phyloP scores from a whole-genome alignment of 1,140 invertebrate species.

The Daktulosphaira vitifoliae region DNA sequence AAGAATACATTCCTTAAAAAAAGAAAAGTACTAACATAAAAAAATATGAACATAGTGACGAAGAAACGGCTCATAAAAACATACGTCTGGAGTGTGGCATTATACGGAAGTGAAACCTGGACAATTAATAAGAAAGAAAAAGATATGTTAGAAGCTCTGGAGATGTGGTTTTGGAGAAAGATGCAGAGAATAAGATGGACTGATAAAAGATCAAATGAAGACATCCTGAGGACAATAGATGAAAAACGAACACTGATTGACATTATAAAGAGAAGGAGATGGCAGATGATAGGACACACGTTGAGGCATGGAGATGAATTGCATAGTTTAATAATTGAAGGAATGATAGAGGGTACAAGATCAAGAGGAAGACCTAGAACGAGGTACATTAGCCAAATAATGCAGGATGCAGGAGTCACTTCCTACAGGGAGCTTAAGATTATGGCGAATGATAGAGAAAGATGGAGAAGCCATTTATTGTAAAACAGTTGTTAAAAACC shows the following conservation, averaged over 20 bases:
- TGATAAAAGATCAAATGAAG: background rate
- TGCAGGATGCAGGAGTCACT: constrained; percentile 10
- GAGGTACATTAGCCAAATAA: background rate
- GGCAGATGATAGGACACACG: constrained; percentile 4
- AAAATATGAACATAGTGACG: background rate
- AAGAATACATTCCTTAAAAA: constrained; percentile 8
- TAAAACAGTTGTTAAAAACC: constrained; percentile 6
- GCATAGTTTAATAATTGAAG: background rate
- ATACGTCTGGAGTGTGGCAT: constrained; percentile 17
- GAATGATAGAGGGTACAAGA: background rate
- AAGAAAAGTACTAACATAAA: constrained; percentile 6
- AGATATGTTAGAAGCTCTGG: constrained; percentile 37
- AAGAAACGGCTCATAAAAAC: constrained; percentile 17
- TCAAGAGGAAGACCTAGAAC: constrained; percentile 1
- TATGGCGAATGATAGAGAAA: constrained; percentile 8
- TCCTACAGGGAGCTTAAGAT: background rate
- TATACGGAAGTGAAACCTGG: constrained; percentile 37
- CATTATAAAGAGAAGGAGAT: constrained; percentile 44
- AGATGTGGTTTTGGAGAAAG: constrained; percentile 37
- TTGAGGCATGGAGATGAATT: constrained; percentile 2
- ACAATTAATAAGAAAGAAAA: constrained; percentile 36
- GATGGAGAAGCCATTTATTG: constrained; percentile 13
- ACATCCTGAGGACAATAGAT: constrained; percentile 6
- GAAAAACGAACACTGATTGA: background rate
- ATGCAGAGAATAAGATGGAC: background rate